Conservation (phyloP, 2,113 vertebrate species). For the Campylomormyrus tamandua region DNA sequence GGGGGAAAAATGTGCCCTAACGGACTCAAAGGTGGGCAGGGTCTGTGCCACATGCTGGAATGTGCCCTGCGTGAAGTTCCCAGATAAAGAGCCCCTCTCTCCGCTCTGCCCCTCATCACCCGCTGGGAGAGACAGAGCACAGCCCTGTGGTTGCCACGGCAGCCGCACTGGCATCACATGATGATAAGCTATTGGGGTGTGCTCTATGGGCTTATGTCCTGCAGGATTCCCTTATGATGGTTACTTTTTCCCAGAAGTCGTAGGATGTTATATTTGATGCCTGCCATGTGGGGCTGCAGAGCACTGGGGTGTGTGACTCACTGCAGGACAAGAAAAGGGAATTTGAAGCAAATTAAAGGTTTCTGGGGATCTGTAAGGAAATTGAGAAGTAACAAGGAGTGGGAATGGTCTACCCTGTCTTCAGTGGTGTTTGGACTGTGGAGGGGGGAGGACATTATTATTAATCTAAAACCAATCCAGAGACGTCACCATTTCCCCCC, state of each 20-base stretch:
- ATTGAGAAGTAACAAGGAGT: neutral
- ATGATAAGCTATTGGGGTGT: slow-evolving; percentile 46
- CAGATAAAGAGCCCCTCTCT: slow-evolving; percentile 59
- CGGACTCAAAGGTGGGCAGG: slow-evolving; percentile 60
- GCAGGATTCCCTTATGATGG: slow-evolving; percentile 49
- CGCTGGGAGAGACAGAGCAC: slow-evolving; percentile 28
- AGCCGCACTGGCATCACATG: slow-evolving; percentile 43
- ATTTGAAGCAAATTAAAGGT: neutral
- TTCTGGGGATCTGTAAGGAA: neutral
- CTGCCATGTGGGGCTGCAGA: neutral
- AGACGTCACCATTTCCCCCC: neutral
- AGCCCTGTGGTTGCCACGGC: slow-evolving; percentile 28
- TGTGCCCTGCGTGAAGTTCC: slow-evolving; percentile 56
- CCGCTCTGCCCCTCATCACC: slow-evolving; percentile 46
- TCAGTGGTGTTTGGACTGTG: neutral
- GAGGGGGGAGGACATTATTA: neutral
- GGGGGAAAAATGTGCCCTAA: slow-evolving; percentile 48
- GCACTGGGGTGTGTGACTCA: neutral
- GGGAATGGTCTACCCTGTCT: neutral
- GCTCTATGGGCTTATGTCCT: slow-evolving; percentile 61
- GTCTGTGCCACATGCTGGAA: slow-evolving; percentile 43
- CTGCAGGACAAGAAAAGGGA: neutral
- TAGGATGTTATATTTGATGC: slow-evolving; percentile 21
- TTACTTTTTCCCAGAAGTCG: slow-evolving; percentile 41
- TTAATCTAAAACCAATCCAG: neutral